These are phyloP conservation scores for Leptogaster cylindrica DNA, from an alignment of 2,888 invertebrate species.

Conservation along the genomic window DNA sequence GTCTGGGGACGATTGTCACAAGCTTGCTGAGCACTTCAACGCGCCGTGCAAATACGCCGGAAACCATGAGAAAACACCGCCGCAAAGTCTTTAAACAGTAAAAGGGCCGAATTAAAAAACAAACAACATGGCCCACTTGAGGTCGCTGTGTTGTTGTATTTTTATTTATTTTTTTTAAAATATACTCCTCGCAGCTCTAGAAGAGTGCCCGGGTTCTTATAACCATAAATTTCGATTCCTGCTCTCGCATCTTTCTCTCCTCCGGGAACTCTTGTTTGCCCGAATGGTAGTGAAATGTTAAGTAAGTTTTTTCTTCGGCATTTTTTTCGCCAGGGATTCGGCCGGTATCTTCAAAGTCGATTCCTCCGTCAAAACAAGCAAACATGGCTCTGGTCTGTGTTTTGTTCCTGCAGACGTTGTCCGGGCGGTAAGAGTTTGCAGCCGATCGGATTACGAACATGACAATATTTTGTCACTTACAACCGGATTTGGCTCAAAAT, in stretches of 20 bases:
- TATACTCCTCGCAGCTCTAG: not conserved
- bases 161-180: not conserved
- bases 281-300: conserved; percentile 38
- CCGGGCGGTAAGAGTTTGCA: not conserved
- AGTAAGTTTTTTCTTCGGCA: conserved; percentile 17
- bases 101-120: conserved; percentile 45
- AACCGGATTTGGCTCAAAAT: too few species aligned
- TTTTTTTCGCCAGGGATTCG: conserved; percentile 11
- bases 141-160: conserved; percentile 18
- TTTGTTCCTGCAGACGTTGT: conserved; percentile 13
- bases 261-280: conserved; percentile 19
- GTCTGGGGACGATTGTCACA: conserved; percentile 20
- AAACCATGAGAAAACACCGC: conserved; percentile 31
- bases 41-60: conserved; percentile 31
- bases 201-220: conserved; percentile 9
- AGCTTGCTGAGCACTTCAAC: conserved; percentile 34
- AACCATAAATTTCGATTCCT: conserved; percentile 38
- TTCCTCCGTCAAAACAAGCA: conserved; percentile 21
- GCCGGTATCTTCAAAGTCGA: conserved; percentile 30
- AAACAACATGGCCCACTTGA: conserved; percentile 46
- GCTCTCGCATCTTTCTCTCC: not conserved
- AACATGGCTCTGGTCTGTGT: conserved; percentile 24
- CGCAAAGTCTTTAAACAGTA: conserved; percentile 43
- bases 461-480: conserved; percentile 2
- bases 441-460: too few species aligned